Conservation (phyloP, 2,113 vertebrate genomes). For the Microcebus tavaratra region DNA sequence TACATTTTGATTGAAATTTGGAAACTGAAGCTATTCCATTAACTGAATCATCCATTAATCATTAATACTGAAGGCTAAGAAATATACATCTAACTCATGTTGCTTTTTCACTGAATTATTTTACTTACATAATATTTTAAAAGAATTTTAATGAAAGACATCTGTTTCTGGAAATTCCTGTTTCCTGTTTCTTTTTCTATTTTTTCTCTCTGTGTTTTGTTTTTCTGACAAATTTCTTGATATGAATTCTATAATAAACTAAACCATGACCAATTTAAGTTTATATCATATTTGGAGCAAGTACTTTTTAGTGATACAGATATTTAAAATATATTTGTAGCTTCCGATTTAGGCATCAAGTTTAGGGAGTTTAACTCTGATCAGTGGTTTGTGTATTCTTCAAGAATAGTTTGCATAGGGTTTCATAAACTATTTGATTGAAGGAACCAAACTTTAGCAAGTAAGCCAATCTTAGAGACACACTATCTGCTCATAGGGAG, state of each 20-base stretch:
- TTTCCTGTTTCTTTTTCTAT: not conserved
- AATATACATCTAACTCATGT: not conserved
- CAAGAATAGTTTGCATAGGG: not conserved
- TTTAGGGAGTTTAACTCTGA: constrained; percentile 15
- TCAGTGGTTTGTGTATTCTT: constrained; percentile 26
- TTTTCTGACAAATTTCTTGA: constrained; percentile 30
- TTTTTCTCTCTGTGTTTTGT: not conserved
- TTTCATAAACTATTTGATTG: constrained; percentile 36
- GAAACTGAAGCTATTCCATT: not conserved
- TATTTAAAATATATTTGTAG: not conserved
- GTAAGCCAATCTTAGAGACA: not conserved
- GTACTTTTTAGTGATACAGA: not conserved
- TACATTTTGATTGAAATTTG: not conserved
- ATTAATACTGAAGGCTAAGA: not conserved
- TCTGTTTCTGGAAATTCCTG: not conserved
- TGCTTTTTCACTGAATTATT: constrained; percentile 7
- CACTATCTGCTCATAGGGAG: not conserved
- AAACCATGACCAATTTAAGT: not conserved
- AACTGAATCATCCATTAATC: not conserved
- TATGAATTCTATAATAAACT: not conserved
- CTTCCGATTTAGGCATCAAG: not conserved
- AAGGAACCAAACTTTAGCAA: constrained; percentile 17
- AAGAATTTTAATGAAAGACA: not conserved
- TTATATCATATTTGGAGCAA: not conserved
- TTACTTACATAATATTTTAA: constrained; percentile 29